Evolutionary conservation across 2,888 invertebrate species (phyloP).

Genomic region (Xestia ashworthii): DNA sequence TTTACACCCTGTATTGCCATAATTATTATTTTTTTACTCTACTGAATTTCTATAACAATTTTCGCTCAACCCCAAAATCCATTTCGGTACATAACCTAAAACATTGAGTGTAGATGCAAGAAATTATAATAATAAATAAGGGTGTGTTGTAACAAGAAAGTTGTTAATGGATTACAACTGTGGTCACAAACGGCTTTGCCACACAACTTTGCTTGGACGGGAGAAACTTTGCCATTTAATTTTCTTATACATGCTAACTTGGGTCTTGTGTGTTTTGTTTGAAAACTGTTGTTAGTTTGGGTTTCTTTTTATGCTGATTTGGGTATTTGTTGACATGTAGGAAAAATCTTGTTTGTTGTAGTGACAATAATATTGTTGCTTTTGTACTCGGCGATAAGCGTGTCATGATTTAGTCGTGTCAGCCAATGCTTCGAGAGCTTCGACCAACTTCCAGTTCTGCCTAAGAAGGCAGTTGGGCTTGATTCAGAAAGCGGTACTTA

Average conservation of each 20-base stretch:
- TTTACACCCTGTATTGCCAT: too few species aligned
- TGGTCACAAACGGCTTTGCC: slow-evolving; percentile 69
- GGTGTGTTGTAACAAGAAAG: slow-evolving; percentile 71
- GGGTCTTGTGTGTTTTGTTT: slow-evolving; percentile 40
- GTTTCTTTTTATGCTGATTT: slow-evolving; percentile 36
- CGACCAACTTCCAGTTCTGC: background rate
- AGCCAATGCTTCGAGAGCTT: background rate
- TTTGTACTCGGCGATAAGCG: background rate
- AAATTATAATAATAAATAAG: slow-evolving; percentile 65
- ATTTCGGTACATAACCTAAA: slow-evolving; percentile 2
- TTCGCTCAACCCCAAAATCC: background rate
- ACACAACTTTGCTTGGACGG: slow-evolving; percentile 62
- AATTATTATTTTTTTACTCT: too few species aligned
- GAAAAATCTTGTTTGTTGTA: background rate
- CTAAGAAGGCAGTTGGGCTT: background rate
- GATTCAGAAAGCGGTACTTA: too few species aligned
- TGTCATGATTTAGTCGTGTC: background rate
- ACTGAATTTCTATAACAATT: too few species aligned
- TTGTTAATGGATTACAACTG: slow-evolving; percentile 77
- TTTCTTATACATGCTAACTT: slow-evolving; percentile 62
- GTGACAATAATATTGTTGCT: background rate
- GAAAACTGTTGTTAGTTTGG: slow-evolving; percentile 15
- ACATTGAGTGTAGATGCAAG: slow-evolving; percentile 37
- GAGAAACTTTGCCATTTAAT: slow-evolving; percentile 68
- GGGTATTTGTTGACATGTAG: background rate